These are phyloP conservation scores for Thalassarche chlororhynchos DNA, from an alignment of 2,113 vertebrate species.

Conservation along the genomic window DNA sequence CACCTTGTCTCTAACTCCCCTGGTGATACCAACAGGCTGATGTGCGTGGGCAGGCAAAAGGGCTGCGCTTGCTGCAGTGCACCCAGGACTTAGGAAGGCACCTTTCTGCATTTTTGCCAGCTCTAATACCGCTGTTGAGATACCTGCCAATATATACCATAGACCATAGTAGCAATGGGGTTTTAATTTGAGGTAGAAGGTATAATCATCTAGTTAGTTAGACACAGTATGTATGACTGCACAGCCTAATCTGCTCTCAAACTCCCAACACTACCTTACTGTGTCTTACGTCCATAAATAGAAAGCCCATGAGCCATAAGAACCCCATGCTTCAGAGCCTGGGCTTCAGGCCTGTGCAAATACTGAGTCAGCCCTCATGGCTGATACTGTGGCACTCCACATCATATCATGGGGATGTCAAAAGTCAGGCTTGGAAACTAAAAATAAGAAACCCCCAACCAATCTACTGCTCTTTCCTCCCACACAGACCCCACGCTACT, in stretches of 20 bases:
- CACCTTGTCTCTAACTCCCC: background rate
- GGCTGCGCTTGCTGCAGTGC: background rate
- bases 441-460: background rate
- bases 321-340: background rate
- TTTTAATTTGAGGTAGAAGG: background rate
- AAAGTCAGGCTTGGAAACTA: background rate
- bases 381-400: background rate
- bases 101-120: background rate
- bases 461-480: background rate
- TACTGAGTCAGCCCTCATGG: background rate
- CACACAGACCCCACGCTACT: background rate
- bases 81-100: background rate
- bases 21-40: background rate
- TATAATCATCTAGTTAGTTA: background rate
- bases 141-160: background rate
- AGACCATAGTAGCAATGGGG: background rate
- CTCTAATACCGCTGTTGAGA: background rate
- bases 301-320: background rate
- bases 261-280: background rate
- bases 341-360: background rate
- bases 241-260: background rate
- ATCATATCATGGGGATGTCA: too few species aligned
- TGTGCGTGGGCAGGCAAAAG: background rate
- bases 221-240: background rate
- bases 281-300: background rate